Percentiles rank a stretch among this genome's conserved stretches.
Conservation (phyloP, 2,113 vertebrate genomes). For the Nematolebias whitei region DNA sequence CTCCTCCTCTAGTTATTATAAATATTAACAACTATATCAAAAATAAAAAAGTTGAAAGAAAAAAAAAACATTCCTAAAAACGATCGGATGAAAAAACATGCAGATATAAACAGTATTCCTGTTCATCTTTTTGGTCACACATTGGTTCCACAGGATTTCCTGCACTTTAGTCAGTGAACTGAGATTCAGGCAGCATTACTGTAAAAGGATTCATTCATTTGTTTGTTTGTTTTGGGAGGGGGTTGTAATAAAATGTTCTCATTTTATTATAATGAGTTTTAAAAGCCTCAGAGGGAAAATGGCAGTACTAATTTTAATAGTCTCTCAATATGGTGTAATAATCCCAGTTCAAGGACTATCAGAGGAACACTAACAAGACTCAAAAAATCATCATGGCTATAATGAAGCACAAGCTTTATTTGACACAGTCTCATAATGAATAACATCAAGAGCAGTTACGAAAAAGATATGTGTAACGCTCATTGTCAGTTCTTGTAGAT, state of each 20-base stretch:
- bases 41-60: neutral
- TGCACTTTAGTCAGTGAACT: neutral
- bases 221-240: neutral
- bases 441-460: conserved; percentile 3
- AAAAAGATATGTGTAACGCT: neutral
- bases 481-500: neutral
- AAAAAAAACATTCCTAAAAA: neutral
- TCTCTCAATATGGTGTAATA: conserved; percentile 15
- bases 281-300: conserved; percentile 16
- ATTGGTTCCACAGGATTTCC: neutral
- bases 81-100: too few relatives aligned
- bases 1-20: too few relatives aligned
- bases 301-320: conserved; percentile 3
- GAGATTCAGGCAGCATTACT: neutral
- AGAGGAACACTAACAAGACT: conserved; percentile 26
- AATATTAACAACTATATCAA: too few relatives aligned
- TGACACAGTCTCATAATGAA: conserved; percentile 28
- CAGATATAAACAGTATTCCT: too few relatives aligned
- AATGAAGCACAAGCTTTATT: conserved; percentile 23
- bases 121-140: neutral
- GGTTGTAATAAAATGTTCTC: neutral
- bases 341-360: conserved; percentile 30
- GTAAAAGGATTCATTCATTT: neutral
- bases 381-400: conserved; percentile 22
- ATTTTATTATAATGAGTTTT: conserved; percentile 12